phyloP scores from a whole-genome alignment of 2,797 vertebrate genomes.

The Myiotriccus ornatus region DNA sequence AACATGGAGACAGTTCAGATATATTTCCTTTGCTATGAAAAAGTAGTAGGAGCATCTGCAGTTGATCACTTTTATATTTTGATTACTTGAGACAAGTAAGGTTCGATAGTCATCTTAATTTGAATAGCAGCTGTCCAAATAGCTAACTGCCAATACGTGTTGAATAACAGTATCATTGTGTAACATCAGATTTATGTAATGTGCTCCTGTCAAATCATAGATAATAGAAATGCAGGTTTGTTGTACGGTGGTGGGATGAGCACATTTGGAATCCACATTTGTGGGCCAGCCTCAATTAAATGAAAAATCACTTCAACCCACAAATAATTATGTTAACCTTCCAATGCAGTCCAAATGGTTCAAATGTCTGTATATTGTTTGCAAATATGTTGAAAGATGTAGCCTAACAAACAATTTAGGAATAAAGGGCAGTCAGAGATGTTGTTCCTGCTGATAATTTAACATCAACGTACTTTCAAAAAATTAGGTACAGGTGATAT shows the following conservation, averaged over 20 bases:
- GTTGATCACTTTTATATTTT: not conserved
- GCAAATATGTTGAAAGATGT: not conserved
- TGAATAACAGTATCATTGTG: constrained; percentile 1
- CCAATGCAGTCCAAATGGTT: not conserved
- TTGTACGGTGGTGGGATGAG: not conserved
- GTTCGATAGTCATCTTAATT: not conserved
- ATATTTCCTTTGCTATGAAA: not conserved
- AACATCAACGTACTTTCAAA: not conserved
- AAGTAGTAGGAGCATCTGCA: not conserved
- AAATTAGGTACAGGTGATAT: not conserved
- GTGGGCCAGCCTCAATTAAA: not conserved
- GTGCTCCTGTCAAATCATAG: not conserved
- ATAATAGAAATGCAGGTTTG: not conserved
- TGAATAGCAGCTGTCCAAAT: not conserved
- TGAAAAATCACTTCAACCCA: not conserved
- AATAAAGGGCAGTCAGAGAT: not conserved
- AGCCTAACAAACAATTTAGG: not conserved
- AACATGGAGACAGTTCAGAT: not conserved
- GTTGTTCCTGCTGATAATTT: not conserved
- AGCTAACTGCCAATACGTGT: not conserved
- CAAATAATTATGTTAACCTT: not conserved
- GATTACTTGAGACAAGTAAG: not conserved
- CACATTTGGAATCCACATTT: not conserved
- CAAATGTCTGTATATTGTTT: not conserved
- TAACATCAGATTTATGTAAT: constrained; percentile 25